Base-by-base conservation (phyloP, 2,888 invertebrate species). In the Orgyia antiqua region DNA sequence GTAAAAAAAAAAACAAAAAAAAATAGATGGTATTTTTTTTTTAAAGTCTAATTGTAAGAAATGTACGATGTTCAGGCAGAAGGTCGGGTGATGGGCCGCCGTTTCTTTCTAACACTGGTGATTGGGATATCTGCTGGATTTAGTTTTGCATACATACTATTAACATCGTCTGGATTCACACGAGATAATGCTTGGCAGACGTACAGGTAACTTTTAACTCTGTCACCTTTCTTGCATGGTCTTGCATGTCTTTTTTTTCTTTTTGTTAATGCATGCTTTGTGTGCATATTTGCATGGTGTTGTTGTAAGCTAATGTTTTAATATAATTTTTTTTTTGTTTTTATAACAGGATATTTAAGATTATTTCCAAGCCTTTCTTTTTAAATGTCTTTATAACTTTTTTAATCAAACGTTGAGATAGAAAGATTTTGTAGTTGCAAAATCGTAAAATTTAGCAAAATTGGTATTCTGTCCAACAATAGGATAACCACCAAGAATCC, bases 61-160 rank as follows among this genome's bases (percentile, higher is more conserved):
- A 50, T 62, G 55, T 51, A 41, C 39, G 42, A 45, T 70, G 58
- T 71, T 59, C 84, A 83, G 84, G 77, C 77, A 35, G 83, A 86
- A 60, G 72, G 76, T 45, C 71, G 80, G 79, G 79, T 80, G 80
- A 78, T 90, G 75, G 92, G 91, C 54, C 89, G 90, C 39, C 90
- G 91, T 46, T 92, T 92, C 75, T 79, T 93, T 60, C 73, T 92
- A 64, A 91, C 93, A 39, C 87, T 94, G 59, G 88, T 90, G 59
- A 88, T 90, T 53, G 94, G 94, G 48, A 89, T 93, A 59, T 87
- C 91, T 3, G 91, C 92, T 57, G 94, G 94, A 56, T 94, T 94
- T 84, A 89, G 91, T 68, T 90, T 92, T 60, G 93, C 94, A 39
- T 94, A 93, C 71, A 86, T 93, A 49, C 78, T 92, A 49, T 88